Base-by-base conservation (phyloP, 2,797 vertebrate genomes). In the Xerus rutilus region DNA sequence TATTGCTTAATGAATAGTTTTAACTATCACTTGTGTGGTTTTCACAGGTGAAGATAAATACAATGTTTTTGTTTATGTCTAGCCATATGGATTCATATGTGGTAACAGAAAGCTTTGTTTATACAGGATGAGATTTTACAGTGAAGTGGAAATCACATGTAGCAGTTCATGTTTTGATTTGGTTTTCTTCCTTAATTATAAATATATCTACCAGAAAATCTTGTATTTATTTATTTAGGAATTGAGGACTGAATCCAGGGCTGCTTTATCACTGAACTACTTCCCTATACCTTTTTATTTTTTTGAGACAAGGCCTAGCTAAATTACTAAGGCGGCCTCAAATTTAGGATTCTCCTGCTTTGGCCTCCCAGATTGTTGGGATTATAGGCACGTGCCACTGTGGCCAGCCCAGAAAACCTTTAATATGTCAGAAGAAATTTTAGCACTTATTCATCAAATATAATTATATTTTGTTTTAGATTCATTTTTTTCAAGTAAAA, bases 161-260 rank as follows among this genome's bases (percentile, higher is more conserved):
- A 65, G 62, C 20, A 43, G 35, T 35, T 45, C 67, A 20, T 89
- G 35, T 86, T 95, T 95, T 86, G 25, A 62, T 79, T 78, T 79
- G 45, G n/a, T 67, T 86, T 79, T 96, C 79, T 69, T 92, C 49
- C 64, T 73, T 95, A 83, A 70, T 64, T 59, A 7, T 88, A 81
- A 91, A 89, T 89, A 70, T 78, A 35, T n/a, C 65, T 72, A 72
- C 4, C 10, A 72, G 69, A 72, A 72, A 39, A 72, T 23, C 17
- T 69, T 69, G 18, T 25, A 57, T 57, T 57, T 57, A 57, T 57
- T 57, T 57, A 57, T 57, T 57, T 57, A 21, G 20, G 54, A 57
- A 57, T 20, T 57, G 54, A 18, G 20, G 54, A 57, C 20, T 57
- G 18, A 57, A 57, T 57, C 20, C 54, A 57, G 17, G 54, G 20